A percentile compares a stretch with the other conserved stretches of the same genome.
Conservation (phyloP, 2,888 invertebrate genomes). For the Drosophila niveifrons region DNA sequence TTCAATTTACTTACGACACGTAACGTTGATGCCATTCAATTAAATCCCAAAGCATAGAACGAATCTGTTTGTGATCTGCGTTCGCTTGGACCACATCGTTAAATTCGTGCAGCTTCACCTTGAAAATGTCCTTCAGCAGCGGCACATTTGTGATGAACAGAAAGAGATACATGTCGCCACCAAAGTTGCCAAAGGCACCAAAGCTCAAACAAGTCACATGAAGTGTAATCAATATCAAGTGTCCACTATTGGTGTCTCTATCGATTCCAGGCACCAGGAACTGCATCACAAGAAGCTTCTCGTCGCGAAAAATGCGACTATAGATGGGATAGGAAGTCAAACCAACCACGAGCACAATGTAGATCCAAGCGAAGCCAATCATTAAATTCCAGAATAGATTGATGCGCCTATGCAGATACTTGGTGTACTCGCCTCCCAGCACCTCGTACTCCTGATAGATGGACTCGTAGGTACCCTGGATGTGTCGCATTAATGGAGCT, state of each 20-base stretch:
- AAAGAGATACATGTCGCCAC: slow-evolving; percentile 73
- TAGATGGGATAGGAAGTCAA: slow-evolving; percentile 55
- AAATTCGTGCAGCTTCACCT: slow-evolving; percentile 59
- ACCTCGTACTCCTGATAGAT: slow-evolving; percentile 65
- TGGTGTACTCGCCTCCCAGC: slow-evolving; percentile 43
- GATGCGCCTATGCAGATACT: slow-evolving; percentile 47
- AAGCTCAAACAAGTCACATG: slow-evolving; percentile 50
- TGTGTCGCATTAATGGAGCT: slow-evolving; percentile 26
- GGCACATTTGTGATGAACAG: slow-evolving; percentile 66
- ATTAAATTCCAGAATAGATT: slow-evolving; percentile 43
- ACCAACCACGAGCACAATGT: background rate
- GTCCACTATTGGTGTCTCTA: slow-evolving; percentile 46
- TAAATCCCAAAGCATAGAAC: slow-evolving; percentile 48
- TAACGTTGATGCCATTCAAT: slow-evolving; percentile 75
- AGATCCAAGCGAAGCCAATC: slow-evolving; percentile 39
- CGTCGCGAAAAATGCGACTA: slow-evolving; percentile 17
- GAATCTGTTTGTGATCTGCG: slow-evolving; percentile 19
- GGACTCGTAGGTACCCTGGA: slow-evolving; percentile 40
- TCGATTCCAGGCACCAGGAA: slow-evolving; percentile 69
- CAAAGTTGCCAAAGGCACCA: slow-evolving; percentile 74
- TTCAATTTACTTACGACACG: slow-evolving; percentile 46
- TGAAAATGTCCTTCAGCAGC: slow-evolving; percentile 69
- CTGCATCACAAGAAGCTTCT: slow-evolving; percentile 65
- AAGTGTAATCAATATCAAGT: slow-evolving; percentile 32
- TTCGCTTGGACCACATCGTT: slow-evolving; percentile 43